phyloP scores from a whole-genome alignment of 2,888 invertebrate species.

The Tetragonisca angustula region DNA sequence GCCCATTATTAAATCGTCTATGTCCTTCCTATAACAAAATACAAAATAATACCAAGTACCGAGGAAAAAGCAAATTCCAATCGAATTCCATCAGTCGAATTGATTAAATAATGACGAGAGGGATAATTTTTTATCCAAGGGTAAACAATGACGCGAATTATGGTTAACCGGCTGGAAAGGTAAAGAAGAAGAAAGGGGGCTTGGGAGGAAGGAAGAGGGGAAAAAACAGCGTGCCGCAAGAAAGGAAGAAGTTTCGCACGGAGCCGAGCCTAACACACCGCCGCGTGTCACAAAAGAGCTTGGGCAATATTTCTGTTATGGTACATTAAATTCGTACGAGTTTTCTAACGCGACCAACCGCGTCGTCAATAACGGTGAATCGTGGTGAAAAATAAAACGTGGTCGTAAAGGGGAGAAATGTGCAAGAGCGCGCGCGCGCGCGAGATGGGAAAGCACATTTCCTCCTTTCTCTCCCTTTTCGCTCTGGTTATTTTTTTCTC shows the following conservation, averaged over 20 bases:
- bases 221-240: neutral
- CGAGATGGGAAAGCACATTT: neutral
- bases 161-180: slow-evolving; percentile 20
- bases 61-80: too few relatives aligned
- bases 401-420: neutral
- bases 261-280: neutral
- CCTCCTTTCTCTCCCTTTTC: too few relatives aligned
- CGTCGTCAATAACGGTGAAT: slow-evolving; percentile 13
- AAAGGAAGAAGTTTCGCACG: neutral
- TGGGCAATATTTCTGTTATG: slow-evolving; percentile 26
- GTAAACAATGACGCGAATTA: neutral
- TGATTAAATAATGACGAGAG: too few relatives aligned
- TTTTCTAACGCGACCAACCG: slow-evolving; percentile 16
- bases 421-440: neutral
- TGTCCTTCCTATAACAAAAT: too few relatives aligned
- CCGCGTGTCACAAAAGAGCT: neutral
- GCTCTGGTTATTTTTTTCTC: neutral
- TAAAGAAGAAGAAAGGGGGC: too few relatives aligned
- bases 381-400: slow-evolving; percentile 5
- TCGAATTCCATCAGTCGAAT: too few relatives aligned
- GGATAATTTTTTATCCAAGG: neutral
- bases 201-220: neutral
- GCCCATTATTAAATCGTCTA: too few relatives aligned
- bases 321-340: slow-evolving; percentile 32
- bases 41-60: too few relatives aligned